Base-by-base conservation (phyloP, 1,140 invertebrate species). In the Thereuonema tuberculata region DNA sequence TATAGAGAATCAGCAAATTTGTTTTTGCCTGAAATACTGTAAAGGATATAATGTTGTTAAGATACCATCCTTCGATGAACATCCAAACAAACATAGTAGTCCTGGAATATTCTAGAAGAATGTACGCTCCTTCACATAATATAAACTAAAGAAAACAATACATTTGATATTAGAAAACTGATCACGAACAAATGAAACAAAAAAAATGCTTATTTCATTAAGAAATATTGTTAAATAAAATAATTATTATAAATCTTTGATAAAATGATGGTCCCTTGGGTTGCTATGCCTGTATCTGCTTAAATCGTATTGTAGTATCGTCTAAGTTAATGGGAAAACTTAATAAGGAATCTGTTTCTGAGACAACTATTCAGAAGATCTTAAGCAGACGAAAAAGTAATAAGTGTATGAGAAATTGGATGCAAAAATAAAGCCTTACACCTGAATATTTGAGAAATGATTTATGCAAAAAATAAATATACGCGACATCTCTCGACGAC, bases 1-100 rank as follows among this genome's bases (percentile, higher is more conserved):
- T 68, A 56, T 84, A 81, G 71, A 87, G 92, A 1, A 84, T 72
- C 2, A 75, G 71, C 31, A 87, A 82, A 61, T 84, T 82, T 1
- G 83, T 81, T 49, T 82, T 80, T 52, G 63, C 62, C 37, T 62
- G 73, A 63, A 80, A 80, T 5, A 80, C 75, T 1, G 76, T 69
- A 0, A 80, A 72, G 5, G 78, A 74, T 66, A 77, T 75, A 56
- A 69, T 66, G 63, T 79, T 80, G 66, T 81, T 78, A 12, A 81
- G 67, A 64, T 79, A 77, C 12, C 79, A 66, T 0, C 79, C 80
- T 63, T 80, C 79, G 29, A 81, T 70, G 58, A 81, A 78, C 78
- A 81, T 81, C 80, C 80, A 81, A 70, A 76, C 75, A 65, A 81
- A 81, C 61, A 78, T 77, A 2, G 78, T 76, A 1, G 78, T 78